A percentile compares a stretch with the other conserved stretches of the same genome.
Conservation (phyloP, 2,888 invertebrate species). For the Parasteatoda lunata region DNA sequence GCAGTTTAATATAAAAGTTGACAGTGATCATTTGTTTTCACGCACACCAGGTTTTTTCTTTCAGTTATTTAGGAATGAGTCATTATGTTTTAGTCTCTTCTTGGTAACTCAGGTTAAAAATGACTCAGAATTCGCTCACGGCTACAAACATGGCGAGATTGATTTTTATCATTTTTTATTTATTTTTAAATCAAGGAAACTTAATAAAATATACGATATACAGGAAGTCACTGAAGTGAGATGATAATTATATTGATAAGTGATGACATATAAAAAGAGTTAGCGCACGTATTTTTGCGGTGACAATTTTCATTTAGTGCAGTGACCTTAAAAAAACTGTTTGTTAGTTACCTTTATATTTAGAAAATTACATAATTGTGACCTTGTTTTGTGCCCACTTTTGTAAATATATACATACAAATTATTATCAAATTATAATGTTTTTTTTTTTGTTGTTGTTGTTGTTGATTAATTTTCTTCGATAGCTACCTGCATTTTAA, state of each 20-base stretch:
- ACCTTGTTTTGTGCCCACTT: too few species aligned
- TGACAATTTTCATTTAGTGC: neutral
- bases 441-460: too few species aligned
- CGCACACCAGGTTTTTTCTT: too few species aligned
- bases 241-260: neutral
- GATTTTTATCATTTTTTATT: neutral
- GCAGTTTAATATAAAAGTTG: too few species aligned
- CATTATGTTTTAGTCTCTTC: neutral
- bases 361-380: too few species aligned
- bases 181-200: too few species aligned
- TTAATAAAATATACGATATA: neutral
- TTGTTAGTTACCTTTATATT: neutral
- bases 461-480: too few species aligned
- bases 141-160: constrained; percentile 13
- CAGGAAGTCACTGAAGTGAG: neutral
- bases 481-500: too few species aligned
- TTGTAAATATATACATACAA: too few species aligned
- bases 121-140: constrained; percentile 46
- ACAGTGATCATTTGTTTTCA: too few species aligned
- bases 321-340: neutral
- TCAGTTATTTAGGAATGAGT: too few species aligned
- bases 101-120: neutral
- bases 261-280: neutral
- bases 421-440: too few species aligned
- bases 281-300: neutral